A percentile compares a stretch with the other conserved stretches of the same genome.
These are phyloP conservation scores for Gobius niger DNA, from an alignment of 2,113 vertebrate species.

Conservation along the genomic window DNA sequence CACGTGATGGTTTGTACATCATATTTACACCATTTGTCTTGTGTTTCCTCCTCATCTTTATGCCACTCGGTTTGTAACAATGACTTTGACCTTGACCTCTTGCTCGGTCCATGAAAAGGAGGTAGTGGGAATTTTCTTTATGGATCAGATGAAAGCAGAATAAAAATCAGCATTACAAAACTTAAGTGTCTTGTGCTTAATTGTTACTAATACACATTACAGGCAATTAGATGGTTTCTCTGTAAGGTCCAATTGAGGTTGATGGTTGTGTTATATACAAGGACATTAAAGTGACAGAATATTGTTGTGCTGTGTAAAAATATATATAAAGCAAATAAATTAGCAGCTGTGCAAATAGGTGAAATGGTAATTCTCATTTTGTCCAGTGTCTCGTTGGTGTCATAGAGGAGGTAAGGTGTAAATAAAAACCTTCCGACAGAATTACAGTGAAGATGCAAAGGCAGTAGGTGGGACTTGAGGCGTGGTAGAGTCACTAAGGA, in stretches of 20 bases:
- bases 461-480: neutral
- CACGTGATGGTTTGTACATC: conserved; percentile 59
- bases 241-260: neutral
- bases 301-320: neutral
- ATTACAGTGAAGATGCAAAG: neutral
- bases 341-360: too few species aligned
- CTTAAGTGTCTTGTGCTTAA: neutral
- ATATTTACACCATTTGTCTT: conserved; percentile 47
- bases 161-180: neutral
- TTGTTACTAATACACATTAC: neutral
- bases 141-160: conserved; percentile 1
- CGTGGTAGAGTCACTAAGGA: too few species aligned
- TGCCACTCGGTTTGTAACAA: conserved; percentile 22
- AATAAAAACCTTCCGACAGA: neutral
- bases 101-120: conserved; percentile 5
- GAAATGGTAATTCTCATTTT: neutral
- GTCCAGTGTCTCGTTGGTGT: neutral
- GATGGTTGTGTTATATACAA: neutral
- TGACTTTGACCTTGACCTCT: conserved; percentile 5
- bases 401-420: neutral
- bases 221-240: neutral
- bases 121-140: conserved; percentile 14
- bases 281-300: neutral
- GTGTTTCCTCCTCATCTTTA: conserved; percentile 14
- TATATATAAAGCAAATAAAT: neutral